phyloP scores from a whole-genome alignment of 2,888 invertebrate genomes.

The Meghimatium bilineatum region DNA sequence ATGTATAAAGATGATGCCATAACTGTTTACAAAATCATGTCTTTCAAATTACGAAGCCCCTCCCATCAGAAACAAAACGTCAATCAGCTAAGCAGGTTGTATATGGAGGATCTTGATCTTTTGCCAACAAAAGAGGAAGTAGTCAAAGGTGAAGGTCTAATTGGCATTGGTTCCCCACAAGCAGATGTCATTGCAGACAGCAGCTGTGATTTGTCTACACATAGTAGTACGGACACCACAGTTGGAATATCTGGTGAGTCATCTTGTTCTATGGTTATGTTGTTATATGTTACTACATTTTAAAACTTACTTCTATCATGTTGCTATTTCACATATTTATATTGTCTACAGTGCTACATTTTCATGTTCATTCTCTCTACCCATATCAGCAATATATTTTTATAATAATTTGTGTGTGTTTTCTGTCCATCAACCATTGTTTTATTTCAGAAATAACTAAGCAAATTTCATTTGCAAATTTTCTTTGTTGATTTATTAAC shows the following conservation, averaged over 20 bases:
- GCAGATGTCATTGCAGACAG: not conserved
- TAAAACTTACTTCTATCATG: not conserved
- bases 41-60: constrained; percentile 24
- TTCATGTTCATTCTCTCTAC: too few relatives aligned
- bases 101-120: constrained; percentile 61
- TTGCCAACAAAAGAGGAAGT: constrained; percentile 67
- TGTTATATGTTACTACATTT: not conserved
- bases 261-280: not conserved
- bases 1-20: not conserved
- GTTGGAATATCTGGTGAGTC: constrained; percentile 33
- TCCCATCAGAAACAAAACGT: constrained; percentile 5
- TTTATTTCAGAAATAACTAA: too few relatives aligned
- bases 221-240: not conserved
- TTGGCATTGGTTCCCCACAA: not conserved
- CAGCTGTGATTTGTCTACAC: not conserved
- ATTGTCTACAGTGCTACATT: not conserved
- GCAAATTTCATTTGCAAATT: too few relatives aligned
- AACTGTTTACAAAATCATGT: not conserved
- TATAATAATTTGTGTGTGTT: too few relatives aligned
- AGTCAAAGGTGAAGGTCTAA: constrained; percentile 33
- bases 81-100: constrained; percentile 32
- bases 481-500: too few relatives aligned
- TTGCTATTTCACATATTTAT: not conserved
- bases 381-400: too few relatives aligned
- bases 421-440: too few relatives aligned